Percentiles rank a stretch among this genome's conserved stretches.
These are phyloP conservation scores for Latrodectus geometricus DNA, from an alignment of 1,140 invertebrate genomes.

Conservation along the genomic window DNA sequence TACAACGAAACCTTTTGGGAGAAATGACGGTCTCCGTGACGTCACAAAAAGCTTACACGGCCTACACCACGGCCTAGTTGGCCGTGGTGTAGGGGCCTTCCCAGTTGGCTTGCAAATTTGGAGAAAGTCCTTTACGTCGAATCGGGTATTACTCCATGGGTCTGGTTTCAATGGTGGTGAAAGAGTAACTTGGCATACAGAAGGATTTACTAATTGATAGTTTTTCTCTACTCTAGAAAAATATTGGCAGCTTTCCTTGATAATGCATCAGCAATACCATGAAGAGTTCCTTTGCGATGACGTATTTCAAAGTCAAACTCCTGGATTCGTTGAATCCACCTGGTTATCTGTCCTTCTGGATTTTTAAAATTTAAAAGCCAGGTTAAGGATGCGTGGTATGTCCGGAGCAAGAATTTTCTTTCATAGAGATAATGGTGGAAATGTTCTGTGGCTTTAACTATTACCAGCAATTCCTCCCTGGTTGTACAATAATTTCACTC, in stretches of 20 bases:
- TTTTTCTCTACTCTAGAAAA: neutral
- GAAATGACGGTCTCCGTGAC: too few species aligned
- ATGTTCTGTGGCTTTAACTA: neutral
- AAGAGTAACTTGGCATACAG: neutral
- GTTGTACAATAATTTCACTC: neutral
- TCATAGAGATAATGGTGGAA: neutral
- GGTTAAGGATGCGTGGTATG: neutral
- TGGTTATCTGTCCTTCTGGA: neutral
- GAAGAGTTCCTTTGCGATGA: neutral
- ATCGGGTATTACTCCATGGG: too few species aligned
- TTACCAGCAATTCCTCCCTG: neutral
- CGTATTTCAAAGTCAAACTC: neutral
- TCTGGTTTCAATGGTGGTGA: neutral
- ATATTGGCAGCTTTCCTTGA: neutral
- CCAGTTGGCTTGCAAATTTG: too few species aligned
- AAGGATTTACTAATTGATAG: neutral
- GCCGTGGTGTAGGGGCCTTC: too few species aligned
- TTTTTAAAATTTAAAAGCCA: neutral
- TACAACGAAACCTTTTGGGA: too few species aligned
- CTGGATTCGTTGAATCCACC: conserved; percentile 9
- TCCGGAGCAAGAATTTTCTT: conserved; percentile 3
- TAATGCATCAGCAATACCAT: neutral
- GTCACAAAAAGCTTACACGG: too few species aligned
- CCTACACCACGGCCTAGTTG: too few species aligned
- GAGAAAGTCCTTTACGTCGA: too few species aligned